Percentiles rank a stretch among this genome's conserved stretches.
phyloP scores from a whole-genome alignment of 2,113 vertebrate species.

The Chionis minor region DNA sequence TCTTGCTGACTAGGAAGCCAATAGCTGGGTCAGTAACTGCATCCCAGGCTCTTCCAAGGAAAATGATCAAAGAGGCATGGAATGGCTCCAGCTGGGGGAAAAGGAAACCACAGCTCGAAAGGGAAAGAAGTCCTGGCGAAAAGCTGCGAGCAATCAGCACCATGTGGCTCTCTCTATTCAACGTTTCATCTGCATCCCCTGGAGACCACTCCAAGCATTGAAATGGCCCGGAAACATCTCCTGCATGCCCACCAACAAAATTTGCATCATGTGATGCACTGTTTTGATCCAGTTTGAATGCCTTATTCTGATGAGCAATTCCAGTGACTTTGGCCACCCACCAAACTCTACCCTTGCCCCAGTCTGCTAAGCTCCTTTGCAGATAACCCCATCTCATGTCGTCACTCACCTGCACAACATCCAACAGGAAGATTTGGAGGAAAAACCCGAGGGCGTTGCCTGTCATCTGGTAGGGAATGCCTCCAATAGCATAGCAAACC shows the following conservation, averaged over 20 bases:
- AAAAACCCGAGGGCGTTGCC: conserved; percentile 64
- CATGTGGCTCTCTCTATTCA: neutral
- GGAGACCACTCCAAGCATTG: neutral
- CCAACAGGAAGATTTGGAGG: conserved; percentile 79
- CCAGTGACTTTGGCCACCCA: neutral
- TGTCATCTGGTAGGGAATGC: conserved; percentile 72
- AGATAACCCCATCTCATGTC: neutral
- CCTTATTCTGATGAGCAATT: neutral
- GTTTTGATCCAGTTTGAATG: neutral
- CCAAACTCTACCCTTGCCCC: neutral
- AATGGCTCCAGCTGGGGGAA: conserved; percentile 66
- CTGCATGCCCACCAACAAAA: too few species aligned
- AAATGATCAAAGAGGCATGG: conserved; percentile 73
- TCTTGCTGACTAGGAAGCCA: conserved; percentile 78
- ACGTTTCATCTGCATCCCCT: neutral
- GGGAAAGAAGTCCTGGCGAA: neutral
- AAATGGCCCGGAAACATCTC: neutral
- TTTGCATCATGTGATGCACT: neutral
- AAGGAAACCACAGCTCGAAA: neutral
- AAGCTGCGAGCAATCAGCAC: neutral
- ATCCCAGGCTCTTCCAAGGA: conserved; percentile 76
- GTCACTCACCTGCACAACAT: conserved; percentile 73
- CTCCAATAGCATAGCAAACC: conserved; percentile 73
- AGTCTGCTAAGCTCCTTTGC: neutral
- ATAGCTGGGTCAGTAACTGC: conserved; percentile 75